A percentile compares a stretch with the other conserved stretches of the same genome.
phyloP scores from a whole-genome alignment of 2,888 invertebrate species.

The Amphimallon solstitiale region DNA sequence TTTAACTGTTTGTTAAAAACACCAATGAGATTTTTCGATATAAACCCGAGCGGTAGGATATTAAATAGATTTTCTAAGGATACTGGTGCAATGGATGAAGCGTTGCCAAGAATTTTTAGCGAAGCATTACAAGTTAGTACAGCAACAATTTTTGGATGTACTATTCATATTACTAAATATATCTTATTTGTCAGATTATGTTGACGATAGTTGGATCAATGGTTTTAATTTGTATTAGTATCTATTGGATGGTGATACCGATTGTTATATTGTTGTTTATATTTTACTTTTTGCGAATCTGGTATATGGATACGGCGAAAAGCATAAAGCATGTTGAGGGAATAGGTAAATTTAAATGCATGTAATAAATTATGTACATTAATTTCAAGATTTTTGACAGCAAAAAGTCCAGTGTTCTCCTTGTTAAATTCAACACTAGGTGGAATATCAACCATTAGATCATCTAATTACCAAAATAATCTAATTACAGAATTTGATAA shows the following conservation, averaged over 20 bases:
- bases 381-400: slow-evolving; percentile 58
- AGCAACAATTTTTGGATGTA: background rate
- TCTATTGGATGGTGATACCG: slow-evolving; percentile 71
- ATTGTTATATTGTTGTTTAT: slow-evolving; percentile 69
- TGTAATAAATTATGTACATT: background rate
- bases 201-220: slow-evolving; percentile 72
- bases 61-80: slow-evolving; percentile 84
- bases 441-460: slow-evolving; percentile 86
- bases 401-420: slow-evolving; percentile 88
- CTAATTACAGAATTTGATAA: slow-evolving; percentile 78
- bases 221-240: slow-evolving; percentile 73
- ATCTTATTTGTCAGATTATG: slow-evolving; percentile 22
- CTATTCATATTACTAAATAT: background rate
- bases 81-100: slow-evolving; percentile 77
- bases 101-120: slow-evolving; percentile 69
- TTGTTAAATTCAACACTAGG: slow-evolving; percentile 84
- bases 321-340: slow-evolving; percentile 75
- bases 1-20: slow-evolving; percentile 81
- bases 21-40: slow-evolving; percentile 87
- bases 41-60: slow-evolving; percentile 81
- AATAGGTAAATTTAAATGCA: slow-evolving; percentile 43
- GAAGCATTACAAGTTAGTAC: slow-evolving; percentile 64
- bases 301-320: slow-evolving; percentile 76
- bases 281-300: slow-evolving; percentile 70
- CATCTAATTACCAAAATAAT: slow-evolving; percentile 75